Evolutionary conservation across 2,888 invertebrate species (phyloP), one percentile per base, ranked within the genome.

Genomic region (Archips xylosteana): DNA sequence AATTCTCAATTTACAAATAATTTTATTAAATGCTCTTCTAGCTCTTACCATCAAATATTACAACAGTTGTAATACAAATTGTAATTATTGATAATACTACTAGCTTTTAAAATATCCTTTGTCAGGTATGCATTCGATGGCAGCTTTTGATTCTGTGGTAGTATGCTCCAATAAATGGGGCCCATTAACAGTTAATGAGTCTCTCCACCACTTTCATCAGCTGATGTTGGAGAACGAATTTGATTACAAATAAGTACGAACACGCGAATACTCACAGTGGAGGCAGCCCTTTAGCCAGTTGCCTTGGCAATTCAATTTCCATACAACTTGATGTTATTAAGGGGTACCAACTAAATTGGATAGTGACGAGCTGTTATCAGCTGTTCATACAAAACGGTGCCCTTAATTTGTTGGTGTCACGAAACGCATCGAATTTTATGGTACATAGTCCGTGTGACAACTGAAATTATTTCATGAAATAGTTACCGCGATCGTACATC

Each of bases 351-450:
- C 62, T 45, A 45, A 62, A 62, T 62, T 62, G 62, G 42, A 23
- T 42, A 23, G 23, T 23, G 23, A 23, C 39, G 39, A 15, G 10
- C 39, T 15, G 61, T 61, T 61, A 61, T 61, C 61, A 39, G 3
- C 15, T 61, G 61, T 61, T 15, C 39, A 61, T 61, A 61, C 61
- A 61, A 61, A 61, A 47, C 51, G 51, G n/a, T 45, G 15, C 42
- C 62, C 12, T 62, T 62, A 62, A 62, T 62, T 62, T 15, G 42
- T 62, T 45, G 6, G 23, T 45, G 12, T 23, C 62, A 62, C 23
- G 62, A 62, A 10, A 39, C 61, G 8, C 15, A 6, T 15, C 23
- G 6, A 59, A 59, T 3, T 34, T 34, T 9, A 54, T 15, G 51
- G 15, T 15, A 15, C 13, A 45, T 34, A 59, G 57, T 59, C 32